Percentiles rank a stretch among this genome's conserved stretches.
These are phyloP conservation scores for Cercopithecus hamlyni DNA, from an alignment of 2,797 vertebrate species.

Conservation along the genomic window DNA sequence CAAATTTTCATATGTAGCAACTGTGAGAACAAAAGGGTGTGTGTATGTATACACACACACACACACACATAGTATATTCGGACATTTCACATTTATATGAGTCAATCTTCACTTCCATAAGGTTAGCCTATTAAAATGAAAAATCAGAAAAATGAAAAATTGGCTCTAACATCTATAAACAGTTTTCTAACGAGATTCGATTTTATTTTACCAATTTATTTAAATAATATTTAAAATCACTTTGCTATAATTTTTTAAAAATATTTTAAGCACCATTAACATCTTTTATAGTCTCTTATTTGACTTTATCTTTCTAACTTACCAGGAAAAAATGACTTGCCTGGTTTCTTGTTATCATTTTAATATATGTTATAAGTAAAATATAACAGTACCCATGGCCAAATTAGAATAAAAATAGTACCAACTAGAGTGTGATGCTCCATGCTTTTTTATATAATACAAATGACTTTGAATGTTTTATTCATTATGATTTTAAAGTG, in stretches of 20 bases:
- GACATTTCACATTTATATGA: constrained; percentile 1
- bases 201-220: constrained; percentile 43
- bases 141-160: constrained; percentile 16
- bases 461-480: constrained; percentile 45
- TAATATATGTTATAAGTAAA: constrained; percentile 33
- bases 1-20: constrained; percentile 11
- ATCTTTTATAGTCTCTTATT: constrained; percentile 33
- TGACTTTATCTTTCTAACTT: constrained; percentile 39
- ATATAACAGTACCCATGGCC: background rate
- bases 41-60: background rate
- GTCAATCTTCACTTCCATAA: background rate
- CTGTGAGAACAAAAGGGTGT: background rate
- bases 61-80: background rate
- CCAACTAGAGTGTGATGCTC: background rate
- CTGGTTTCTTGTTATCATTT: constrained; percentile 37
- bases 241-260: background rate
- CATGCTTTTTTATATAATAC: constrained; percentile 7
- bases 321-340: background rate
- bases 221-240: constrained; percentile 19
- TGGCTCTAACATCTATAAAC: background rate
- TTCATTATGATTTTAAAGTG: constrained; percentile 1
- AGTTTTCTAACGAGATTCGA: constrained; percentile 28
- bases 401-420: background rate
- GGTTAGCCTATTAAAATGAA: background rate
- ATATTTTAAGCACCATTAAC: constrained; percentile 40